Conservation (phyloP, 1,140 invertebrate genomes). For the Onthophagus taurus region DNA sequence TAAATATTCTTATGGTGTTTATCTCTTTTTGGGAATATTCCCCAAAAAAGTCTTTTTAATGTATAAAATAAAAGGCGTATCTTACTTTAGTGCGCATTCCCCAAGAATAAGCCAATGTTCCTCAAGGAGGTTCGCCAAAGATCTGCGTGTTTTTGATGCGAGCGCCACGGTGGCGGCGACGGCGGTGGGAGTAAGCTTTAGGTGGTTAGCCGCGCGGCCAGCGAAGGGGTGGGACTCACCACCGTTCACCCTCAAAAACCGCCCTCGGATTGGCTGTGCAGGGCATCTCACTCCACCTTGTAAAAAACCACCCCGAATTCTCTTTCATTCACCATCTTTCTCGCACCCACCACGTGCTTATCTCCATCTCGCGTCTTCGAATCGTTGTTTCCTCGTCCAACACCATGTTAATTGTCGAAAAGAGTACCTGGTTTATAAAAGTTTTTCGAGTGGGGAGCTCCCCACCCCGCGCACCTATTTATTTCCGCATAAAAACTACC, state of each 20-base stretch:
- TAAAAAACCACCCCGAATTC: conserved; percentile 17
- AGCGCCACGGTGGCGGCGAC: neutral
- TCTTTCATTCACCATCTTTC: conserved; percentile 16
- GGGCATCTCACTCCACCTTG: conserved; percentile 28
- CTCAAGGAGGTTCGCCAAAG: neutral
- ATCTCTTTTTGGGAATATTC: no score
- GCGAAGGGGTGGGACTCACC: conserved; percentile 38
- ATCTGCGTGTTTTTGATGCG: neutral
- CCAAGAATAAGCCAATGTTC: no score
- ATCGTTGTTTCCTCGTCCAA: no score
- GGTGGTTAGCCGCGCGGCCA: conserved; percentile 34
- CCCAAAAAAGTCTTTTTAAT: no score
- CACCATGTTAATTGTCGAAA: no score
- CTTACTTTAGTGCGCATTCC: no score
- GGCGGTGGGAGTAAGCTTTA: conserved; percentile 31
- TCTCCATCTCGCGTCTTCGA: conserved; percentile 1
- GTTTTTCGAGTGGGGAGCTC: conserved; percentile 21
- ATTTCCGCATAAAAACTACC: conserved; percentile 38
- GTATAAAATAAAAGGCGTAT: no score
- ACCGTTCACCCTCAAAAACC: conserved; percentile 39
- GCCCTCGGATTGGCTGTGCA: conserved; percentile 38
- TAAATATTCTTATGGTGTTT: no score
- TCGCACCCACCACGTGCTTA: conserved; percentile 10
- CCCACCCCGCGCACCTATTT: conserved; percentile 30
- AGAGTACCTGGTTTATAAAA: conserved; percentile 32